Percentiles rank a stretch among this genome's conserved stretches.
Evolutionary conservation across 2,113 vertebrate species (phyloP).

Genomic region (Pluvianellus socialis): DNA sequence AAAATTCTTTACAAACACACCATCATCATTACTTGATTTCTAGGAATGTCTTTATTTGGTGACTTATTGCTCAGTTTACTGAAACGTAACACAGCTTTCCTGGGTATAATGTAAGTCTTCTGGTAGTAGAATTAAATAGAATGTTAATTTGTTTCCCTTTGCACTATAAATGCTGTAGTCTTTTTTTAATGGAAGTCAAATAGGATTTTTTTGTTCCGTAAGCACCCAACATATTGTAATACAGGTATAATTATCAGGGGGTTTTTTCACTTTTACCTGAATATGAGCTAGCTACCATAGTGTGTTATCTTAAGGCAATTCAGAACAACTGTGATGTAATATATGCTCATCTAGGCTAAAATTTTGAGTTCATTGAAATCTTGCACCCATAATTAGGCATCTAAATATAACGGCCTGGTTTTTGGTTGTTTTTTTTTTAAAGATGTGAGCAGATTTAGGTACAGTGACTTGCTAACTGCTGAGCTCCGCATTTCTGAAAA

Average conservation of each 20-base stretch:
- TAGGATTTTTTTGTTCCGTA: background rate
- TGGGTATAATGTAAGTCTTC: slow-evolving; percentile 38
- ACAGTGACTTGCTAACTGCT: background rate
- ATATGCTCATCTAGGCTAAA: background rate
- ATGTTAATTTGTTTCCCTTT: slow-evolving; percentile 31
- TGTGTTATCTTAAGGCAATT: background rate
- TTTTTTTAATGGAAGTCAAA: background rate
- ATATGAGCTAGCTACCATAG: background rate
- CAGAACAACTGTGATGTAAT: background rate
- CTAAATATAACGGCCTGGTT: slow-evolving; percentile 55
- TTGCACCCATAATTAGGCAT: background rate
- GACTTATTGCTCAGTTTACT: slow-evolving; percentile 12
- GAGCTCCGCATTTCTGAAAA: slow-evolving; percentile 42
- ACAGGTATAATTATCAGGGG: background rate
- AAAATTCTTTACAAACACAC: slow-evolving; percentile 19
- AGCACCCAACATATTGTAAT: background rate
- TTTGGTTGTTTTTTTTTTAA: background rate
- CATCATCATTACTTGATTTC: slow-evolving; percentile 54
- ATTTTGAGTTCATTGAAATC: background rate
- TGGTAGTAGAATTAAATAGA: slow-evolving; percentile 16
- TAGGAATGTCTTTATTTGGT: background rate
- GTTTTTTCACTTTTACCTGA: background rate
- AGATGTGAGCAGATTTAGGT: background rate
- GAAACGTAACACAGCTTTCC: slow-evolving; percentile 36
- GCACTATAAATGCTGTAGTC: background rate